These are phyloP conservation scores for Octomys mimax DNA, from an alignment of 2,797 vertebrate genomes.

Conservation along the genomic window DNA sequence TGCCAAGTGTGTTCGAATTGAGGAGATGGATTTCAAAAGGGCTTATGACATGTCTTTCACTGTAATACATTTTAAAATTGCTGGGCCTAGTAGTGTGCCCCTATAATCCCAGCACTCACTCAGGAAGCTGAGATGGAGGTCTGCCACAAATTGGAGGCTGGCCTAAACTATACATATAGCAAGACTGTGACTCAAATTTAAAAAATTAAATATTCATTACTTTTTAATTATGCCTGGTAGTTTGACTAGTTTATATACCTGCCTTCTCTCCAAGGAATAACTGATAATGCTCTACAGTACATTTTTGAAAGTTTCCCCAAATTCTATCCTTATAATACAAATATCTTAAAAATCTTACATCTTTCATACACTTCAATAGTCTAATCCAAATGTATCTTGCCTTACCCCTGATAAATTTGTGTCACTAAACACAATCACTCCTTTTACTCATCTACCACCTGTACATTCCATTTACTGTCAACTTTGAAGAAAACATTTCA, in stretches of 20 bases:
- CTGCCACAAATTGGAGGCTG: not conserved
- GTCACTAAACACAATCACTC: constrained; percentile 7
- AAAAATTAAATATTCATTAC: not conserved
- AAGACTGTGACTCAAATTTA: not conserved
- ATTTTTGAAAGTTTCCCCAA: constrained; percentile 27
- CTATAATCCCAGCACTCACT: not conserved
- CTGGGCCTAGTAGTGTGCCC: not conserved
- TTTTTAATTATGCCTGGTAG: not conserved
- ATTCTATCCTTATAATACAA: not conserved
- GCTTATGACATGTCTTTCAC: not conserved
- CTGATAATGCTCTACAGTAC: not conserved
- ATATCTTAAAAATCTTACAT: not conserved
- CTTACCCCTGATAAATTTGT: constrained; percentile 26
- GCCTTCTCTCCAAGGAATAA: constrained; percentile 37
- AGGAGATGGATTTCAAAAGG: not conserved
- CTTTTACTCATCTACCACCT: constrained; percentile 16
- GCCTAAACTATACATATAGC: not conserved
- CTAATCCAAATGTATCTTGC: not conserved
- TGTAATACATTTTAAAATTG: not conserved
- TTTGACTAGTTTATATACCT: not conserved
- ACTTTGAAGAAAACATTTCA: constrained; percentile 30
- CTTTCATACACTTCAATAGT: constrained; percentile 5
- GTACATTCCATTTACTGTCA: not conserved
- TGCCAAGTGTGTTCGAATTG: not conserved
- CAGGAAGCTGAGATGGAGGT: not conserved